A percentile compares a stretch with the other conserved stretches of the same genome.
Conservation (phyloP, 2,888 invertebrate genomes). For the Pseudolycoriella hygida region DNA sequence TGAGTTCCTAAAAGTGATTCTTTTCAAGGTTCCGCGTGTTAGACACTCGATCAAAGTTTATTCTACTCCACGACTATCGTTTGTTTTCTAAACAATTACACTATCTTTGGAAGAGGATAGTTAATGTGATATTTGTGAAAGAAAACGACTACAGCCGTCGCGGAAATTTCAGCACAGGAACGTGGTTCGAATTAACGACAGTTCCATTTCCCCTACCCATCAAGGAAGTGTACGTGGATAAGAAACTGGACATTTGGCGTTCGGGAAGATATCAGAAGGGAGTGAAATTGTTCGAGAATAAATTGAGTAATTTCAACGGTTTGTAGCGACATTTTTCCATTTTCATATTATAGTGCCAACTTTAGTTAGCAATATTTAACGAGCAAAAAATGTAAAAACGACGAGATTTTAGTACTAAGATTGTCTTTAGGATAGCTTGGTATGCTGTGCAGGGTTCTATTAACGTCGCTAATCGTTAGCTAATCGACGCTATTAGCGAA, state of each 20-base stretch:
- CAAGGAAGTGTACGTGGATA: conserved; percentile 36
- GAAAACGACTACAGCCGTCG: conserved; percentile 2
- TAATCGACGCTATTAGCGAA: too few species aligned
- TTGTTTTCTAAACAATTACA: conserved; percentile 45
- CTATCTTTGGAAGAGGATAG: conserved; percentile 59
- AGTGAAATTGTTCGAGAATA: conserved; percentile 22
- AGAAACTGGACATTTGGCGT: conserved; percentile 49
- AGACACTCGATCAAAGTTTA: conserved; percentile 50
- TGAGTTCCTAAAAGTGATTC: not conserved
- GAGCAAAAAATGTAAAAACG: too few species aligned
- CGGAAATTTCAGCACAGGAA: not conserved
- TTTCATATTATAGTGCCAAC: too few species aligned
- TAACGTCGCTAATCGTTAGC: too few species aligned
- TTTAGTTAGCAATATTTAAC: too few species aligned
- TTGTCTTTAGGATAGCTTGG: too few species aligned
- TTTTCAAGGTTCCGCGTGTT: conserved; percentile 42
- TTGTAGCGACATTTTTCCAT: too few species aligned
- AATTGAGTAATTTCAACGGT: conserved; percentile 23
- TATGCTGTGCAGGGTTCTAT: too few species aligned
- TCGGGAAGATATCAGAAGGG: conserved; percentile 38
- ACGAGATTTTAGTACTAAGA: too few species aligned
- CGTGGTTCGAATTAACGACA: conserved; percentile 44
- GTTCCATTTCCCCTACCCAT: conserved; percentile 53
- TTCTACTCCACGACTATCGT: conserved; percentile 50
- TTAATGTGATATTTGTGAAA: conserved; percentile 54